Percentiles rank a stretch among this genome's conserved stretches.
phyloP scores from a whole-genome alignment of 2,113 vertebrate genomes.

The Xiphophorus maculatus region DNA sequence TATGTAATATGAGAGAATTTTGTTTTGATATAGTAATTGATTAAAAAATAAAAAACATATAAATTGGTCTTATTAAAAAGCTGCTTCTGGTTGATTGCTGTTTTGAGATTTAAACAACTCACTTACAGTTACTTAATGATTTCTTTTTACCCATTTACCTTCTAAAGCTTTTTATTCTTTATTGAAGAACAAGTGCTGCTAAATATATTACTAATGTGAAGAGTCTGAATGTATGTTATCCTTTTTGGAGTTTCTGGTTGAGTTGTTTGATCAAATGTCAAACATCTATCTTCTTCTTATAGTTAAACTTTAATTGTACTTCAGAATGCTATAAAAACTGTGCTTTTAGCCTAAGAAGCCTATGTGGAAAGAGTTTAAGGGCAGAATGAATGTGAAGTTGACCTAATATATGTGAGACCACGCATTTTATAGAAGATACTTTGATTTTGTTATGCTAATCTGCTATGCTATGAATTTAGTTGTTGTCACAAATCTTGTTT shows the following conservation, averaged over 20 bases:
- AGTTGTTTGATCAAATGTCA: slow-evolving; percentile 34
- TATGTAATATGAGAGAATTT: too few species aligned
- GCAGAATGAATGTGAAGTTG: not conserved
- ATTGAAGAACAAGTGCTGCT: not conserved
- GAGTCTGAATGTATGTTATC: not conserved
- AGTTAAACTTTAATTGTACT: slow-evolving; percentile 16
- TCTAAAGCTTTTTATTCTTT: not conserved
- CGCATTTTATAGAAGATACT: not conserved
- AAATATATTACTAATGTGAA: not conserved
- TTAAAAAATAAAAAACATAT: too few species aligned
- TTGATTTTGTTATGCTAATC: not conserved
- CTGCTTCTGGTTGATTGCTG: too few species aligned
- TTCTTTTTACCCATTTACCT: not conserved
- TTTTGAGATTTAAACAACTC: too few species aligned
- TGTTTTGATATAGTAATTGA: too few species aligned
- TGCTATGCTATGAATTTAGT: not conserved
- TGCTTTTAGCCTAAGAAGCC: slow-evolving; percentile 15
- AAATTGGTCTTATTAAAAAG: too few species aligned
- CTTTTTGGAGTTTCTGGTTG: not conserved
- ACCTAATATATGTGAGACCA: not conserved
- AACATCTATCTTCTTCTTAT: slow-evolving; percentile 28
- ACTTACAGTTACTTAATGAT: not conserved
- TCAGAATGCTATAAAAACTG: not conserved
- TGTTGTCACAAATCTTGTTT: not conserved
- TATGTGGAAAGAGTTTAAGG: not conserved